Evolutionary conservation across 2,113 vertebrate species (phyloP), one percentile per base, ranked within the genome.

Genomic region (Amazona vittata): DNA sequence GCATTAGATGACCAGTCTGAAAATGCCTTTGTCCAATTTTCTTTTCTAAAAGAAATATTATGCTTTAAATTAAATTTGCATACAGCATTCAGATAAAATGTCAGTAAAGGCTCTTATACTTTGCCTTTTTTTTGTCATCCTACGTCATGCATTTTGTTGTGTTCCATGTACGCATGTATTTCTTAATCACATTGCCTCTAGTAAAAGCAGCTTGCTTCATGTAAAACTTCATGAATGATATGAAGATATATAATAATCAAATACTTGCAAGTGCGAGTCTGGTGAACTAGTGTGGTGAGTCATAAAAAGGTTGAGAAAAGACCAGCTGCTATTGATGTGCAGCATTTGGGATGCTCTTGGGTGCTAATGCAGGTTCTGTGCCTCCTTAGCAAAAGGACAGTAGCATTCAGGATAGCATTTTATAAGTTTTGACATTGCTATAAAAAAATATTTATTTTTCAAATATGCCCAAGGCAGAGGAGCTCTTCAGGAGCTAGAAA

Each of bases 261-360:
- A 31, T 8, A 0, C 0, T 2, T 52, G 17, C 9, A 12, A 33
- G 29, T 11, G 7, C 2, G 2, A 12, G 4, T 57, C 2, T 1
- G 12, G 12, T 14, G 9, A 37, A 9, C 29, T 7, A 4, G 3
- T 0, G 4, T 20, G 80, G 41, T 3, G 46, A 50, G 41, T 41
- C 11, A 10, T 5, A 29, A 80, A 41, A 46, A 55, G 3, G 33
- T 35, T 28, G 18, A 86, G 41, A 4, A 26, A 35, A 73, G 19
- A 53, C 47, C 19, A 20, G 6, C 11, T 46, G 16, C 28, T 60
- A 39, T 53, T 33, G 7, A 1, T 2, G 50, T 3, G 1, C 4
- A 15, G 43, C 7, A 6, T 15, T 76, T 0, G 5, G 46, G 81
- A 24, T 41, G 73, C 29, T 55, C 21, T 52, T 2, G 1, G 5